Percentiles rank a stretch among this genome's conserved stretches.
Evolutionary conservation across 2,113 vertebrate species (phyloP).

Genomic region (Oxygymnocypris stewartii): DNA sequence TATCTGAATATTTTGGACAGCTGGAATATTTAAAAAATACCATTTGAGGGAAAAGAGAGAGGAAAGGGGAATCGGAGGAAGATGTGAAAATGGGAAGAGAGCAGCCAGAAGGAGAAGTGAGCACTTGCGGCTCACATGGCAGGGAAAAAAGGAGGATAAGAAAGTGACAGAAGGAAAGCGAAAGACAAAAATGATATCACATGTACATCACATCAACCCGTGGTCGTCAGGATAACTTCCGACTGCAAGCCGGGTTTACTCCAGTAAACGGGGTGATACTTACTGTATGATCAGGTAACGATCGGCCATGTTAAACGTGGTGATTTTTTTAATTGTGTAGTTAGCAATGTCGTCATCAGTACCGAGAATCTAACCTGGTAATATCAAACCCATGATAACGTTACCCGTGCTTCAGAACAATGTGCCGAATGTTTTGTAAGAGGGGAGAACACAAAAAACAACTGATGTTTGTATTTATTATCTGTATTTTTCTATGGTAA

Average conservation of each 20-base stretch:
- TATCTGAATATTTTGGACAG: conserved; percentile 41
- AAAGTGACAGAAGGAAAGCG: conserved; percentile 49
- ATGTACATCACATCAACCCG: conserved; percentile 65
- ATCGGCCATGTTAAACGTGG: conserved; percentile 20
- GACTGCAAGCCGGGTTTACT: conserved; percentile 53
- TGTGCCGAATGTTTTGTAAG: conserved; percentile 81
- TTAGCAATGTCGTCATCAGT: conserved; percentile 73
- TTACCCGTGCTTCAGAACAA: conserved; percentile 60
- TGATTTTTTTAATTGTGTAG: conserved; percentile 63
- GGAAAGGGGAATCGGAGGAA: conserved; percentile 22
- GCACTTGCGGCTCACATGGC: conserved; percentile 19
- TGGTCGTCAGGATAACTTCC: conserved; percentile 43
- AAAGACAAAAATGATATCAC: conserved; percentile 29
- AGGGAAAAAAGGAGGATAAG: conserved; percentile 50
- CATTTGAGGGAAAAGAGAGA: neutral
- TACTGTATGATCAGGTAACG: conserved; percentile 32
- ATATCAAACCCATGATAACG: conserved; percentile 46
- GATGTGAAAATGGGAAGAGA: conserved; percentile 27
- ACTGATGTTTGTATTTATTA: conserved; percentile 82
- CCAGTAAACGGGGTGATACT: conserved; percentile 44
- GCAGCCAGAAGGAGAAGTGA: conserved; percentile 19
- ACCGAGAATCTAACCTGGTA: conserved; percentile 72
- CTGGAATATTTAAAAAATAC: conserved; percentile 43
- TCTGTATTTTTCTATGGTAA: conserved; percentile 84
- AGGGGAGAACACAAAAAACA: conserved; percentile 73